Evolutionary conservation across 2,888 invertebrate genomes (phyloP).

Genomic region (Thelaira solivaga): DNA sequence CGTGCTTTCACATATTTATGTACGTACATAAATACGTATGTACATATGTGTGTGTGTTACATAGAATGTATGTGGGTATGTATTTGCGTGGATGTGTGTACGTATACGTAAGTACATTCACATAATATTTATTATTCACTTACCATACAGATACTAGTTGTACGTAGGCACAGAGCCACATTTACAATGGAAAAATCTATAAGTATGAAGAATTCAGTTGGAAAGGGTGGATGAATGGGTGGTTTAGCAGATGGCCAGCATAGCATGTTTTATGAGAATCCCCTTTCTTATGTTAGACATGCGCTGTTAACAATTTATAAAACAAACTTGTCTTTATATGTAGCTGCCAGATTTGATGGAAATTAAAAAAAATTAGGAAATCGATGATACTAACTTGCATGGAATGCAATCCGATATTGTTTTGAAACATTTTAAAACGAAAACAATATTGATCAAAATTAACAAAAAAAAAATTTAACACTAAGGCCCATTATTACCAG

Average conservation of each 20-base stretch:
- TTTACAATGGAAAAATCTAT: too few relatives aligned
- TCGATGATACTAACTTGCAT: too few relatives aligned
- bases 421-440: too few relatives aligned
- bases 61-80: too few relatives aligned
- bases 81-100: neutral
- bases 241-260: conserved; percentile 23
- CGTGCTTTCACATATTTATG: conserved; percentile 9
- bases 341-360: neutral
- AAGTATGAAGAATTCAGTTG: conserved; percentile 12
- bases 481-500: too few relatives aligned
- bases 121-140: conserved; percentile 7
- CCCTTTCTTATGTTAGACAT: conserved; percentile 40
- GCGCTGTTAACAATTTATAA: conserved; percentile 41
- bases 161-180: too few relatives aligned
- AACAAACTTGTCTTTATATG: conserved; percentile 59
- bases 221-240: conserved; percentile 38
- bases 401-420: too few relatives aligned
- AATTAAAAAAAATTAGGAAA: neutral
- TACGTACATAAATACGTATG: neutral
- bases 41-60: neutral
- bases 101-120: neutral
- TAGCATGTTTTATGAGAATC: conserved; percentile 17
- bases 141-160: too few relatives aligned
- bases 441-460: too few relatives aligned
- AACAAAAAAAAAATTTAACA: too few relatives aligned